Conservation (phyloP, 2,113 vertebrate species). For the Romanogobio albipinnatus region DNA sequence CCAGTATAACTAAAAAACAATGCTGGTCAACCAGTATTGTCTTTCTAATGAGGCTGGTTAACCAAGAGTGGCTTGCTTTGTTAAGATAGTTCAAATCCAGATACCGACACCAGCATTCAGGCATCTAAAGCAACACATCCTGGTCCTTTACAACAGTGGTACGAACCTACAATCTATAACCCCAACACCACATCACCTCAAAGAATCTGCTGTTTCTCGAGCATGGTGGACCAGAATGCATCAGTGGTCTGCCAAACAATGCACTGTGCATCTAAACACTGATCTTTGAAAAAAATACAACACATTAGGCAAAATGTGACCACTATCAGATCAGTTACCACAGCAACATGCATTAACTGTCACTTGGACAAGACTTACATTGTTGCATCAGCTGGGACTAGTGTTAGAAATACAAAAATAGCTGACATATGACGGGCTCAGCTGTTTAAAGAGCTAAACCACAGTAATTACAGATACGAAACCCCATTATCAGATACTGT, state of each 20-base stretch:
- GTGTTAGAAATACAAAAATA: slow-evolving; percentile 28
- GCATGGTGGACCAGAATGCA: slow-evolving; percentile 14
- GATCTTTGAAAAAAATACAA: not conserved
- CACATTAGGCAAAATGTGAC: not conserved
- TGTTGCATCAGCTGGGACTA: slow-evolving; percentile 26
- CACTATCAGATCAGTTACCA: not conserved
- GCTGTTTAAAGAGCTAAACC: slow-evolving; percentile 24
- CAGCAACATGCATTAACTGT: not conserved
- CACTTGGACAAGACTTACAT: slow-evolving; percentile 18
- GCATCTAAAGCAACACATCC: not conserved
- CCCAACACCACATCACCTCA: not conserved
- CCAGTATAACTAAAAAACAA: not conserved
- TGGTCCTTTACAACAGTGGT: not conserved
- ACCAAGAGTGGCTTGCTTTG: not conserved
- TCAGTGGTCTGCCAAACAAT: slow-evolving; percentile 4
- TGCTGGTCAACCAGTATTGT: no score
- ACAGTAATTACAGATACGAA: not conserved
- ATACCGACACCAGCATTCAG: not conserved
- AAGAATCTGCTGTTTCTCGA: not conserved
- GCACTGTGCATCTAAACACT: not conserved
- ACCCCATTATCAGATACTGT: not conserved
- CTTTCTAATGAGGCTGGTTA: no score
- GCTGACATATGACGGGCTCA: slow-evolving; percentile 9
- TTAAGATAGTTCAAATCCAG: not conserved
- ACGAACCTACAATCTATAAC: not conserved